These are phyloP conservation scores for Dryobates pubescens DNA, from an alignment of 2,797 vertebrate genomes.

Conservation along the genomic window DNA sequence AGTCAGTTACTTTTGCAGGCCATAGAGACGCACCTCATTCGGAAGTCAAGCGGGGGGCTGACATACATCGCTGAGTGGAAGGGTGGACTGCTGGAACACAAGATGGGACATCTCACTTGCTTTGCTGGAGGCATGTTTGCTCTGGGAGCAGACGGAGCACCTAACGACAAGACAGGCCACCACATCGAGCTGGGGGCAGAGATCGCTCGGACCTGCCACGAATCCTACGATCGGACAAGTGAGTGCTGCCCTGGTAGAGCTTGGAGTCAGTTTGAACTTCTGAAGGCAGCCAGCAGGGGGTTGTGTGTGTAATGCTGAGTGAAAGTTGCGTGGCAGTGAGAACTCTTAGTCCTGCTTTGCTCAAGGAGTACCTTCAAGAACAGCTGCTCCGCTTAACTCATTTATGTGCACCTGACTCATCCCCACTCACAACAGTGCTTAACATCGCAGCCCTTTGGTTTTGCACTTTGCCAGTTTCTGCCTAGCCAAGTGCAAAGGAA, in stretches of 20 bases:
- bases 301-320: neutral
- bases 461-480: neutral
- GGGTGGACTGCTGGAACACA: conserved; percentile 95
- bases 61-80: conserved; percentile 99
- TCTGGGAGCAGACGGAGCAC: conserved; percentile 91
- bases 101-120: conserved; percentile 98
- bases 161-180: conserved; percentile 86
- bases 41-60: conserved; percentile 90
- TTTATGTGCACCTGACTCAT: neutral
- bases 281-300: neutral
- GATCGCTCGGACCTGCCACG: conserved; percentile 94
- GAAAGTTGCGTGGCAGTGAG: neutral
- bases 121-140: conserved; percentile 98
- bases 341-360: neutral
- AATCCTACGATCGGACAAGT: conserved; percentile 95
- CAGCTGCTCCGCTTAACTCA: neutral
- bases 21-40: conserved; percentile 93
- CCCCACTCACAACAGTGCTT: neutral
- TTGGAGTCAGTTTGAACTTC: neutral
- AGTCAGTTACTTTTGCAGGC: conserved; percentile 78
- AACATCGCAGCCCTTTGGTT: neutral
- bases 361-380: neutral
- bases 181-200: conserved; percentile 95
- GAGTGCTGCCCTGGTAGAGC: neutral
- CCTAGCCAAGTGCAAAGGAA: neutral